A percentile compares a stretch with the other conserved stretches of the same genome.
phyloP scores from a whole-genome alignment of 2,797 vertebrate genomes.

The Epinephelus awoara region DNA sequence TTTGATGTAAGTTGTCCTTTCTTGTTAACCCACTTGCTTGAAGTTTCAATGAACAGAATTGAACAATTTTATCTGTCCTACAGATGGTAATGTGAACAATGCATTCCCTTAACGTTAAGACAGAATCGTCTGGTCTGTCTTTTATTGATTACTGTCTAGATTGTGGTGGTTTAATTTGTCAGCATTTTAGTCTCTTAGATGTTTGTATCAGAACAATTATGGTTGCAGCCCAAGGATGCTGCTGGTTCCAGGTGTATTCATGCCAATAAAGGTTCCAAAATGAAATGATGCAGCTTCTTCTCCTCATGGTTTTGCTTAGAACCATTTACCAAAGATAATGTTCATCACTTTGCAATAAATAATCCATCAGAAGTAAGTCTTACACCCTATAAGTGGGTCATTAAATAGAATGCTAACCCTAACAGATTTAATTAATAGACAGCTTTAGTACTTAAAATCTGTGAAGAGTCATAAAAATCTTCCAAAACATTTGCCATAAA shows the following conservation, averaged over 20 bases:
- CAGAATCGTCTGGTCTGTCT: background rate
- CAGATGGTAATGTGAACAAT: background rate
- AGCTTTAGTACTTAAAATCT: background rate
- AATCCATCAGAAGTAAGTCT: too few relatives aligned
- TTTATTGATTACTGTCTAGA: background rate
- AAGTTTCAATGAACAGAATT: slow-evolving; percentile 4
- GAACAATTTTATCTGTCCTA: background rate
- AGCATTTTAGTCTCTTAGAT: background rate
- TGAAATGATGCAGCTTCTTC: slow-evolving; percentile 4
- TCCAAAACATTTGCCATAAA: background rate
- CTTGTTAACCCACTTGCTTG: background rate
- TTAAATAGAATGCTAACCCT: background rate
- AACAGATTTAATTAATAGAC: slow-evolving; percentile 2
- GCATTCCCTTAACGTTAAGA: background rate
- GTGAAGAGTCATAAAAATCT: background rate
- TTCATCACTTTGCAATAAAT: background rate
- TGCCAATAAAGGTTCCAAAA: background rate
- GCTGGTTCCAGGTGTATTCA: background rate
- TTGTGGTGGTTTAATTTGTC: background rate
- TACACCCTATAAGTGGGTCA: background rate
- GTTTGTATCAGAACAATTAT: background rate
- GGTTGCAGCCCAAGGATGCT: background rate
- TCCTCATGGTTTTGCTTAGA: background rate
- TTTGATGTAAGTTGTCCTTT: background rate
- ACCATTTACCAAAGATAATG: background rate